These are phyloP conservation scores for Drosophila bocki DNA, from an alignment of 1,140 invertebrate species.

Conservation along the genomic window DNA sequence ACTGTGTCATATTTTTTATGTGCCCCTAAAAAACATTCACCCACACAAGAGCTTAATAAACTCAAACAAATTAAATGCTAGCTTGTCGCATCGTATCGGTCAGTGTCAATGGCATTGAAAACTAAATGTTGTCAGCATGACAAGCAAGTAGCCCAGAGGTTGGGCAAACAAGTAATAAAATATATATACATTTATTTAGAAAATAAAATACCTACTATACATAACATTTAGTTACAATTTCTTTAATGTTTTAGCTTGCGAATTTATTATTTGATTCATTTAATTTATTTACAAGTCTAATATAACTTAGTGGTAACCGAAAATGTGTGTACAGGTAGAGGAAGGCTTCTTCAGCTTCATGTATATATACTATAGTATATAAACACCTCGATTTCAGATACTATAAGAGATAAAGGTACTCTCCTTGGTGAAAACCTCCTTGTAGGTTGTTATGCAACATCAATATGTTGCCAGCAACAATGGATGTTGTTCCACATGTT, in stretches of 20 bases:
- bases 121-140: slow-evolving; percentile 18
- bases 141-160: neutral
- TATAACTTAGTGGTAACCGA: no score
- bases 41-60: slow-evolving; percentile 11
- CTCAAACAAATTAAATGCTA: neutral
- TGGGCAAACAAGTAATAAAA: neutral
- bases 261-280: no score
- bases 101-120: slow-evolving; percentile 25
- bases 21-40: neutral
- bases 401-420: no score
- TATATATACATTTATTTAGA: neutral
- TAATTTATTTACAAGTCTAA: no score
- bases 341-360: no score
- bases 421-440: neutral
- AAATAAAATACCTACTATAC: neutral
- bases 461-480: neutral
- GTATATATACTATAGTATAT: no score
- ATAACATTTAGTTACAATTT: neutral
- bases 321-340: no score
- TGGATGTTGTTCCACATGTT: neutral
- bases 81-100: slow-evolving; percentile 4
- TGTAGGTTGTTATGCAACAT: neutral
- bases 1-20: neutral
- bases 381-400: no score
- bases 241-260: neutral